A percentile compares a stretch with the other conserved stretches of the same genome.
Evolutionary conservation across 2,888 invertebrate genomes (phyloP).

Genomic region (Pristionchus entomophagus): DNA sequence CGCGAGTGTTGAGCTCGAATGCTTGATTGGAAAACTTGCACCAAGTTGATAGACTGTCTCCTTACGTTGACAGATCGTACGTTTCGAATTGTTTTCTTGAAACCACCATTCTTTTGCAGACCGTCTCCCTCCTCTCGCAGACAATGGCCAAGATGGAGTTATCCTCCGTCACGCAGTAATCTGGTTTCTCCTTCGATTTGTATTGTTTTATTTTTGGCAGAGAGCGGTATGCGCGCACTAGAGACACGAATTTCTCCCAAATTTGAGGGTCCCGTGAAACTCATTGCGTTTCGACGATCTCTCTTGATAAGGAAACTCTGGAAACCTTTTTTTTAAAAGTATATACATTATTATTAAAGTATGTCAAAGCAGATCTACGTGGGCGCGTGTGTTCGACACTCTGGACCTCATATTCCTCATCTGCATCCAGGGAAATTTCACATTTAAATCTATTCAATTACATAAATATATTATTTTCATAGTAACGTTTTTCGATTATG

Average conservation of each 20-base stretch:
- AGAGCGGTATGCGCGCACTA: too few relatives aligned
- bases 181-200: not conserved
- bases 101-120: not conserved
- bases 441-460: not conserved
- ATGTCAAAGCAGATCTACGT: conserved; percentile 26
- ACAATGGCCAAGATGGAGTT: not conserved
- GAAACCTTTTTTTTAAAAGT: too few relatives aligned
- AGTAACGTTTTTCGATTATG: too few relatives aligned
- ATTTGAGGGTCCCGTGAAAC: too few relatives aligned
- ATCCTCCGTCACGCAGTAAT: not conserved
- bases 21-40: too few relatives aligned
- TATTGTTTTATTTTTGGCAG: not conserved
- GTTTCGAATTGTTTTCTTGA: too few relatives aligned
- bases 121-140: not conserved
- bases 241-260: too few relatives aligned
- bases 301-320: too few relatives aligned
- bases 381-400: conserved; percentile 61
- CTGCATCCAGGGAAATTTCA: conserved; percentile 54
- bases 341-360: not conserved
- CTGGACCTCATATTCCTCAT: conserved; percentile 58
- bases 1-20: too few relatives aligned
- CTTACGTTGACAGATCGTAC: too few relatives aligned
- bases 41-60: too few relatives aligned
- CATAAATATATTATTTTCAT: not conserved
- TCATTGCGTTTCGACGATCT: too few relatives aligned